These are phyloP conservation scores for Dinoponera quadriceps DNA, from an alignment of 1,140 invertebrate species.

Conservation along the genomic window DNA sequence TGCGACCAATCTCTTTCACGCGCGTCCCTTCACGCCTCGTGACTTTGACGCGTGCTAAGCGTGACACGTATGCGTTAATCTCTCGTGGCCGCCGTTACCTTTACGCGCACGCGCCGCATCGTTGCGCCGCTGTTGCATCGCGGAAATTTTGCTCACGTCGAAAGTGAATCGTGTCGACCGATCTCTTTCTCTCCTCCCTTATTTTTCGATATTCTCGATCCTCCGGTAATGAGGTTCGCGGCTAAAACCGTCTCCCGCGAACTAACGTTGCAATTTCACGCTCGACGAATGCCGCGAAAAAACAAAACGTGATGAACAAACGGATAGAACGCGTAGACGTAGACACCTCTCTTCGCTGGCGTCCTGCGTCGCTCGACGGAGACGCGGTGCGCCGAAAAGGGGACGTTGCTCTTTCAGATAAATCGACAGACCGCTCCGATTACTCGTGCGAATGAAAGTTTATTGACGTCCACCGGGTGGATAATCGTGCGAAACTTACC, in stretches of 20 bases:
- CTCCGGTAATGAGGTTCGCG: too few relatives aligned
- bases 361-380: too few relatives aligned
- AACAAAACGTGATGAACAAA: too few relatives aligned
- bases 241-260: too few relatives aligned
- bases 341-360: too few relatives aligned
- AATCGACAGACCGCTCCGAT: neutral
- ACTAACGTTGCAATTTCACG: too few relatives aligned
- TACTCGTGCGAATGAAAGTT: conserved; percentile 19
- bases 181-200: neutral
- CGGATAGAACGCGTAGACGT: too few relatives aligned
- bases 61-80: conserved; percentile 77
- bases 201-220: too few relatives aligned
- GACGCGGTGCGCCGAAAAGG: too few relatives aligned
- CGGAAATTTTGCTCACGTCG: conserved; percentile 18
- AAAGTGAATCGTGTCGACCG: neutral
- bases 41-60: conserved; percentile 80
- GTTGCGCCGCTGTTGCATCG: conserved; percentile 8
- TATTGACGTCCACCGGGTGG: conserved; percentile 62
- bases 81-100: conserved; percentile 56
- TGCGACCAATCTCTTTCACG: conserved; percentile 73
- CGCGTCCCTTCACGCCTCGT: conserved; percentile 82
- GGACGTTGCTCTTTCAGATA: neutral
- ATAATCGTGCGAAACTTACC: conserved; percentile 72
- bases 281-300: too few relatives aligned
- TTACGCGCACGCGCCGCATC: conserved; percentile 10